Evolutionary conservation across 2,113 vertebrate species (phyloP), one percentile per base, ranked within the genome.

Genomic region (Grantiella picta): DNA sequence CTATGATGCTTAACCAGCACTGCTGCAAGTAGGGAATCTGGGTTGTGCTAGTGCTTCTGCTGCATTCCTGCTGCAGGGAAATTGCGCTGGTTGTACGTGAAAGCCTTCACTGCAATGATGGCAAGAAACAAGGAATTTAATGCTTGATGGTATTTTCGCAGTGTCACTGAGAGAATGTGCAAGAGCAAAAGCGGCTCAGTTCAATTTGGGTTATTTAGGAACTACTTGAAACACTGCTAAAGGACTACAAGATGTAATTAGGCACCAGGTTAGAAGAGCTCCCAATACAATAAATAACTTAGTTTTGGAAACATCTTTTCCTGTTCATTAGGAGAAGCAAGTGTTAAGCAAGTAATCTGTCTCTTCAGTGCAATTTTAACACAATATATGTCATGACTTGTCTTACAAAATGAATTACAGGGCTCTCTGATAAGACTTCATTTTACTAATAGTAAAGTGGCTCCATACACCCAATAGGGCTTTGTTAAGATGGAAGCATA

Each of bases 401-500:
- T 81, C 92, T 95, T 77, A 83, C 7, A 31, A 79, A 96, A 75
- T 79, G 91, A 95, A 94, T 93, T 94, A 86, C 66, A 84, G 83
- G 70, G 79, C 85, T 84, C 87, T 79, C 95, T 84, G 94, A 92
- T 96, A 96, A 95, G 88, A 82, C 72, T 88, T 83, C 72, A 54
- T 95, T 94, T 96, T 71, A 84, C 93, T 93, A 89, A 95, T 49
- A 91, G 73, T 65, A 35, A 96, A 96, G 96, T 82, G 82, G 72
- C 45, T 94, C 71, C 72, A 35, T 40, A 72, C 80, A 95, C 90
- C 92, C 96, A 95, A 61, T 4, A 93, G 93, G 57, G 90, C 77
- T 96, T 95, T 95, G 92, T 95, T 92, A 81, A 93, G 82, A 96
- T 87, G 88, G 92, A 93, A 94, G 59, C 95, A 90, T 90, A 96